A percentile compares a stretch with the other conserved stretches of the same genome.
These are phyloP conservation scores for Alosa sapidissima DNA, from an alignment of 2,797 vertebrate genomes.

Conservation along the genomic window DNA sequence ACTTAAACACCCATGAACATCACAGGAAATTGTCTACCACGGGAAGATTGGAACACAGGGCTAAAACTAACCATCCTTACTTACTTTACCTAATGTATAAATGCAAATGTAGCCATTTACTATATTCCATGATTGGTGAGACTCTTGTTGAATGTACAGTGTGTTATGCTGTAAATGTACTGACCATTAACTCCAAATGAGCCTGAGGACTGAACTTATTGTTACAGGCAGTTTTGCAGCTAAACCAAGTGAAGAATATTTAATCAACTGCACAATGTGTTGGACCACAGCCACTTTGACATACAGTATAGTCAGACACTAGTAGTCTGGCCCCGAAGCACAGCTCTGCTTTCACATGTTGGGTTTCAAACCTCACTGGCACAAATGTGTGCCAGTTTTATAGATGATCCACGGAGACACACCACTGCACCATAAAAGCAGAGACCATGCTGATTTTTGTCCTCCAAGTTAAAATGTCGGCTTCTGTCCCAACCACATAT, in stretches of 20 bases:
- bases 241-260: not conserved
- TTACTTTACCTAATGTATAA: not conserved
- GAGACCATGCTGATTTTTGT: constrained; percentile 32
- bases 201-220: not conserved
- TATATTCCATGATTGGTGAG: not conserved
- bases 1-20: not conserved
- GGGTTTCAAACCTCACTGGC: constrained; percentile 40
- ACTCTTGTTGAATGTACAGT: not conserved
- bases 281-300: not conserved
- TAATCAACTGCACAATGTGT: not conserved
- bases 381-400: constrained; percentile 45
- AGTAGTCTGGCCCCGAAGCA: constrained; percentile 19
- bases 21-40: not conserved
- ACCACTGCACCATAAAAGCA: constrained; percentile 2
- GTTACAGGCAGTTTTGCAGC: not conserved
- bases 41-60: not conserved
- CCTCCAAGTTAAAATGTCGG: constrained; percentile 25
- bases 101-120: not conserved
- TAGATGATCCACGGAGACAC: constrained; percentile 26
- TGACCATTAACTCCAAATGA: not conserved
- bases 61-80: not conserved
- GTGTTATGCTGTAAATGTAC: not conserved
- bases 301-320: constrained; percentile 25
- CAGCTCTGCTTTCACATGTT: constrained; percentile 40
- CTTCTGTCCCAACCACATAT: constrained; percentile 5